phyloP scores from a whole-genome alignment of 2,888 invertebrate genomes.

The Arrhopalites spinosus region DNA sequence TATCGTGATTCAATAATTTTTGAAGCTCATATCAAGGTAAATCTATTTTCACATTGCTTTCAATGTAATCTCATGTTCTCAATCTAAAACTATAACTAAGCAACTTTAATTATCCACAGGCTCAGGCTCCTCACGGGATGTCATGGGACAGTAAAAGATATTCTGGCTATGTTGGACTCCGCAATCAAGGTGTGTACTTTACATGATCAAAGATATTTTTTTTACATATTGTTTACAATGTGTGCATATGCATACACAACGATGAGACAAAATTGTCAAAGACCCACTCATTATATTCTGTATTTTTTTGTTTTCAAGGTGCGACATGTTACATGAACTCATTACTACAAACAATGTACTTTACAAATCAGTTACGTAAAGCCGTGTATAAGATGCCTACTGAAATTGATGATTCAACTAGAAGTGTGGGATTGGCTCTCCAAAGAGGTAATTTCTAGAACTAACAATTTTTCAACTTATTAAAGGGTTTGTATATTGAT shows the following conservation, averaged over 20 bases:
- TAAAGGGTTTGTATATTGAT: no score
- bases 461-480: no score
- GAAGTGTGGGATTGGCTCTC: constrained; percentile 91
- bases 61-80: not conserved
- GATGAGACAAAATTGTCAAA: no score
- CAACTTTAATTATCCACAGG: constrained; percentile 60
- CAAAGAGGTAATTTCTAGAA: constrained; percentile 67
- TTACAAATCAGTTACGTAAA: constrained; percentile 81
- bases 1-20: constrained; percentile 89
- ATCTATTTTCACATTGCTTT: not conserved
- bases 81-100: not conserved
- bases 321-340: constrained; percentile 99
- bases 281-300: no score
- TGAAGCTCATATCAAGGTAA: constrained; percentile 80
- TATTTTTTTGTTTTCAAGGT: no score
- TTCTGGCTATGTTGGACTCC: constrained; percentile 62
- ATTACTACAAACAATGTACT: constrained; percentile 94
- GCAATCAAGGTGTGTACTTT: no score
- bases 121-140: constrained; percentile 71
- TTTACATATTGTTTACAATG: no score
- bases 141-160: constrained; percentile 99
- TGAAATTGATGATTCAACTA: constrained; percentile 94
- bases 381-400: constrained; percentile 99
- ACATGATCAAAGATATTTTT: no score
- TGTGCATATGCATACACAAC: no score